Evolutionary conservation across 2,113 vertebrate genomes (phyloP).

Genomic region (Rhinolophus sinicus): DNA sequence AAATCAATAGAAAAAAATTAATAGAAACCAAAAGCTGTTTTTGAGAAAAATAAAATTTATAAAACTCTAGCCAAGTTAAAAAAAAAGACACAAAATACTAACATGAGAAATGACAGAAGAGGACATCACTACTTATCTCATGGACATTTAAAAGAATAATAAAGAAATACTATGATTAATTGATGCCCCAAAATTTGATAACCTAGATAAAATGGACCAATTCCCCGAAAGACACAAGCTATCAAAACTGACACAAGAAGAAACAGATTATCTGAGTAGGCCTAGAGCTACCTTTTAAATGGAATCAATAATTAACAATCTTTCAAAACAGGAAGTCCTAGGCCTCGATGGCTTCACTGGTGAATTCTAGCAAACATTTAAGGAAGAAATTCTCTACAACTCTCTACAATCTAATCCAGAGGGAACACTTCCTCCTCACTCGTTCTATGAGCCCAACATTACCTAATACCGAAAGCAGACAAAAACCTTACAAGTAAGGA

Average conservation of each 20-base stretch:
- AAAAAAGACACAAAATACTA: not conserved
- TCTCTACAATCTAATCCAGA: not conserved
- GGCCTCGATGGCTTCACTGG: not conserved
- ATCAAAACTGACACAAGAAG: not conserved
- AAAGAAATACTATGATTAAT: not conserved
- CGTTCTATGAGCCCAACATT: not conserved
- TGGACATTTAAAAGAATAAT: not conserved
- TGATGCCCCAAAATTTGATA: not conserved
- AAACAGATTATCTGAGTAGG: not conserved
- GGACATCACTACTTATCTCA: not conserved
- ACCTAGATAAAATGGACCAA: not conserved
- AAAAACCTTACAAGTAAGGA: not conserved
- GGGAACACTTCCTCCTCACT: not conserved
- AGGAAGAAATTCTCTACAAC: slow-evolving; percentile 14
- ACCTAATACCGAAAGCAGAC: slow-evolving; percentile 7
- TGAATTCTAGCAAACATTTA: not conserved
- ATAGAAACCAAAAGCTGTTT: not conserved
- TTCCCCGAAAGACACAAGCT: not conserved
- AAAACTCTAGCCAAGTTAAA: not conserved
- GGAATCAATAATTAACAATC: not conserved
- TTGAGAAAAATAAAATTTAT: not conserved
- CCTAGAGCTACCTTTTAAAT: not conserved
- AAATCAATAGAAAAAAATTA: not conserved
- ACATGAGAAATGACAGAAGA: not conserved
- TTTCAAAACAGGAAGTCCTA: not conserved